Evolutionary conservation across 2,888 invertebrate species (phyloP).

Genomic region (Sialis lutaria): DNA sequence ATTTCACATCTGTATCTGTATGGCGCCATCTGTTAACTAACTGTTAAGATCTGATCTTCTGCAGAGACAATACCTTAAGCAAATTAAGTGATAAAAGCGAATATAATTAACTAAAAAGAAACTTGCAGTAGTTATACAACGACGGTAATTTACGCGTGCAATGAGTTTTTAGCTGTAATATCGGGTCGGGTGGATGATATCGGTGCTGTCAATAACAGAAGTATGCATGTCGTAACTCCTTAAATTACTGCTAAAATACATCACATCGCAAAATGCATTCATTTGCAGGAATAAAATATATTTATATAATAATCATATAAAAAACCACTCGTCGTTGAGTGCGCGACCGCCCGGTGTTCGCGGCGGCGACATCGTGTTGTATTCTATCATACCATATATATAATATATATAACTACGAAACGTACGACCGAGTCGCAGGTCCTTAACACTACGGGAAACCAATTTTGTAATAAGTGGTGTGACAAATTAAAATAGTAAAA

Average conservation of each 20-base stretch:
- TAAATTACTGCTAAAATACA: slow-evolving; percentile 35
- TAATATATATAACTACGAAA: background rate
- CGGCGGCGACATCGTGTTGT: background rate
- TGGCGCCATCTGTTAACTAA: slow-evolving; percentile 4
- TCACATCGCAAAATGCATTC: slow-evolving; percentile 63
- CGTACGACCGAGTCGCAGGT: background rate
- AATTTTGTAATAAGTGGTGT: too few species aligned
- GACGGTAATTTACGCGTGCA: slow-evolving; percentile 9
- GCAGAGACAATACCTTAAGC: background rate
- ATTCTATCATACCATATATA: background rate
- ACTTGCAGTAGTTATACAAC: background rate
- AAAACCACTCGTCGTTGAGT: slow-evolving; percentile 14
- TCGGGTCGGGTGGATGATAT: background rate
- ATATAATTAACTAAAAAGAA: slow-evolving; percentile 2
- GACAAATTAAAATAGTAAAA: too few species aligned
- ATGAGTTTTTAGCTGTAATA: slow-evolving; percentile 24
- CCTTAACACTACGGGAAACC: background rate
- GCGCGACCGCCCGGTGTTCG: background rate
- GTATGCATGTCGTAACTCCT: slow-evolving; percentile 21
- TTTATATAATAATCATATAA: slow-evolving; percentile 36
- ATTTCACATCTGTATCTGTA: background rate
- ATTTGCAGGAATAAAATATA: slow-evolving; percentile 67
- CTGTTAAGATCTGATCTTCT: slow-evolving; percentile 6
- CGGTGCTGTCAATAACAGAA: slow-evolving; percentile 16
- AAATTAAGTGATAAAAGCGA: slow-evolving; percentile 1